Evolutionary conservation across 2,113 vertebrate genomes (phyloP), one percentile per base, ranked within the genome.

Genomic region (Tonatia bakeri): DNA sequence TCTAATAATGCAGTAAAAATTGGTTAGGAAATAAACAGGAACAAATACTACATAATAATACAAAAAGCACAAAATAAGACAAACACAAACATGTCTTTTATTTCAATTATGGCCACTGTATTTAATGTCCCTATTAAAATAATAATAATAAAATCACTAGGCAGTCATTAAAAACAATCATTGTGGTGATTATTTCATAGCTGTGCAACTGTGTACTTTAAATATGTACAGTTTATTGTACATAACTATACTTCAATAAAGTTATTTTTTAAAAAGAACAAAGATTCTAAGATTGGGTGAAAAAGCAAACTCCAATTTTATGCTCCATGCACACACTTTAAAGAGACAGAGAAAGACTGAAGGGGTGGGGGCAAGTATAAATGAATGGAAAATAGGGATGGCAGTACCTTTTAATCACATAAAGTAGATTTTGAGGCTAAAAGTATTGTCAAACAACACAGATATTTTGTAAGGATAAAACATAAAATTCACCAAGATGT

Each of bases 91-190:
- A 43, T 11, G 36, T 86, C 15, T 5, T 87, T 72, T 56, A 69
- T 84, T 82, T 90, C 73, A 92, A 38, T 87, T 73, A 76, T 82
- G 40, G 3, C 11, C 17, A 56, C 19, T 94, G 15, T 43, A 61
- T 70, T 91, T 91, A 90, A 83, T 43, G 13, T 80, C 31, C 10
- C 31, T 91, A 69, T 76, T 95, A 69, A 75, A 94, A 92, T 70
- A 76, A 70, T 52, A 50, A 80, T 47, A 24, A 84, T 75, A 94
- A 95, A 19, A 11, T 85, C 16, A 61, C 79, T 87, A 69, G 75
- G 9, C 7, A 45, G 19, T 85, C 52, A 76, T 87, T 90, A 85
- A 94, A 95, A 93, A 40, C 6, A 59, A 73, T 72, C 15, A 79
- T 7, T 38, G 3, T 70, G 50, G 43, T 92, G 28, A 77, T 83